Conservation (phyloP, 2,113 vertebrate genomes). For the Poeciliopsis turrubarensis region DNA sequence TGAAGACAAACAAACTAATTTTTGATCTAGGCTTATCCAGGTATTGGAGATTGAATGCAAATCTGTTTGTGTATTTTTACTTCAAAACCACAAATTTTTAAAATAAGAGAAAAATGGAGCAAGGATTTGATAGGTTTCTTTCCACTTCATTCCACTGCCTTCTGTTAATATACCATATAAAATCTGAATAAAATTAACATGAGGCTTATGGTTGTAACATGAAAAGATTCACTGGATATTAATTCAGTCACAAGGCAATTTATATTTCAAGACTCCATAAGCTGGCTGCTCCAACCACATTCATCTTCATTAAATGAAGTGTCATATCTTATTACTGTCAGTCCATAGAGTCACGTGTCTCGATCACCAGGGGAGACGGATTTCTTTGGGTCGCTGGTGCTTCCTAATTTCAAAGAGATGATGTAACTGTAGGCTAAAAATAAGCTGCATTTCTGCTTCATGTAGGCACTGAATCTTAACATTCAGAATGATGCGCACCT, state of each 20-base stretch:
- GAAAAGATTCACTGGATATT: not conserved
- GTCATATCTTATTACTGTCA: not conserved
- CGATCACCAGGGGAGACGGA: not conserved
- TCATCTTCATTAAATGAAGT: not conserved
- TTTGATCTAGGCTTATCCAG: too few species aligned
- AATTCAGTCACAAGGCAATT: not conserved
- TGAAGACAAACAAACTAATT: too few species aligned
- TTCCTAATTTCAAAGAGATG: slow-evolving; percentile 8
- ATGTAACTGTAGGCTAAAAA: slow-evolving; percentile 7
- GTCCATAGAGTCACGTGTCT: not conserved
- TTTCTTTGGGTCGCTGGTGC: not conserved
- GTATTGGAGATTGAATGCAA: too few species aligned
- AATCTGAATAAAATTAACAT: not conserved
- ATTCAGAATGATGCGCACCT: slow-evolving; percentile 21
- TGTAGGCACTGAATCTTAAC: not conserved
- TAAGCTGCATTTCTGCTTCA: not conserved
- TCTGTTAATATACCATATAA: not conserved
- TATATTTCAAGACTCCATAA: not conserved
- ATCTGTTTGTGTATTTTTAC: not conserved
- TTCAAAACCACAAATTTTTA: not conserved
- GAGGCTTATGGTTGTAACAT: not conserved
- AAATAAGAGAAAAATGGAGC: too few species aligned
- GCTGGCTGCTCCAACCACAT: not conserved
- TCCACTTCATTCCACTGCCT: not conserved
- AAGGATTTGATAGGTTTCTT: not conserved